Base-by-base conservation (phyloP, 2,888 invertebrate species). In the Mechanitis mazaeus region DNA sequence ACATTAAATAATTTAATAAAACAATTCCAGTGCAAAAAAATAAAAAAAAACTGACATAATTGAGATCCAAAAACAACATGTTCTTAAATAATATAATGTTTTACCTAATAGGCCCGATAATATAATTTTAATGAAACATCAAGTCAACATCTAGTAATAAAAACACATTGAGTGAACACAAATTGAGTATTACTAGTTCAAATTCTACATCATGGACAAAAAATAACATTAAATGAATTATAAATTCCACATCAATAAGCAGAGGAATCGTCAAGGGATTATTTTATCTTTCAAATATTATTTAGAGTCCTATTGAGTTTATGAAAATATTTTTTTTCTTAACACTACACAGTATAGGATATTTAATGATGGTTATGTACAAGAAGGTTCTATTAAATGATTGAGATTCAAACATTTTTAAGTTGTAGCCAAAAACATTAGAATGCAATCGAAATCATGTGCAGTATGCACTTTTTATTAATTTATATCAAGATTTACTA, bases 251-350 rank as follows among this genome's bases (percentile, higher is more conserved):
- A 47, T 20, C 50, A 50, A 50, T 31, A 31, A 50, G 50, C 50
- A 50, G 31, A 50, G 20, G 50, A 28, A 50, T 28, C 20, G 9
- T 31, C 31, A 31, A 31, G 28, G 50, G 50, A 50, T 50, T 9
- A 3, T 31, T 50, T 50, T 50, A n/a, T 28, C 12, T 47, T 47
- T 38, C 38, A 38, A 9, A 9, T 42, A 42, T 42, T 42, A 42
- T 42, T 42, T 9, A 42, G 3, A 42, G 6, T 9, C 3, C 42
- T 42, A 42, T 42, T 42, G 42, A 11, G 42, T 42, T 50, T 50
- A 50, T 31, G 50, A 50, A 50, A 50, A 50, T 50, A 50, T 50
- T 50, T 42, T 50, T 31, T 50, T 50, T 31, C 50, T 50, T 50
- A 50, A 28, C 1, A n/a, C 50, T 50, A 50, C 31, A 31, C 50